Evolutionary conservation across 2,888 invertebrate species (phyloP).

Genomic region (Himalopsyche anomala): DNA sequence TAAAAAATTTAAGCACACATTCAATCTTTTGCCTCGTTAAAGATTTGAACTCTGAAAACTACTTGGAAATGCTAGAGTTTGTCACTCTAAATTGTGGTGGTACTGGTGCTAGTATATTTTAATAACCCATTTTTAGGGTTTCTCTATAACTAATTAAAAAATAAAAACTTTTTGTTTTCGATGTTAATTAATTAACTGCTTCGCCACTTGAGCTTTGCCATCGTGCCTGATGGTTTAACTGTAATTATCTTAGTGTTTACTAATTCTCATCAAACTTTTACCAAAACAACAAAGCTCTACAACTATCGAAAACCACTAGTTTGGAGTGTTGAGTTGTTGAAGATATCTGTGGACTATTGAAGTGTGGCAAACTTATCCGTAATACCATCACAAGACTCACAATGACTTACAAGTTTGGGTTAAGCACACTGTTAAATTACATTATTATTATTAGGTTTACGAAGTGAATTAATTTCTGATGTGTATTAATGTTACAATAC

Average conservation of each 20-base stretch:
- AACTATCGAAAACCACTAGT: slow-evolving; percentile 38
- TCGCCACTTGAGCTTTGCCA: background rate
- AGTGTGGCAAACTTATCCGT: slow-evolving; percentile 40
- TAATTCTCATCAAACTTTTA: slow-evolving; percentile 42
- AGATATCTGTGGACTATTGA: slow-evolving; percentile 42
- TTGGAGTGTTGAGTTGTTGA: slow-evolving; percentile 41
- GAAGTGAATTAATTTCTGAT: slow-evolving; percentile 20
- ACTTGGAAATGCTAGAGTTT: too few species aligned
- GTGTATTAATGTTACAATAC: background rate
- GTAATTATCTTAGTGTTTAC: slow-evolving; percentile 38
- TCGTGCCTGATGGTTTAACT: slow-evolving; percentile 19
- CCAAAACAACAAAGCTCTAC: slow-evolving; percentile 42
- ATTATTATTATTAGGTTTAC: slow-evolving; percentile 34
- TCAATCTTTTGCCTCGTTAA: too few species aligned
- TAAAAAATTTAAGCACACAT: too few species aligned
- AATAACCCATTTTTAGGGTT: too few species aligned
- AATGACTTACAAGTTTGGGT: slow-evolving; percentile 11
- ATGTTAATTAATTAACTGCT: background rate
- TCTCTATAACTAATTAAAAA: too few species aligned
- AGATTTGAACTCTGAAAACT: too few species aligned
- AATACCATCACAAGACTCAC: slow-evolving; percentile 40
- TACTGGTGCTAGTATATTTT: too few species aligned
- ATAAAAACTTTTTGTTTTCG: too few species aligned
- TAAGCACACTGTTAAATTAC: slow-evolving; percentile 39
- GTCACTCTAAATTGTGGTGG: too few species aligned